These are phyloP conservation scores for Parambassis ranga DNA, from an alignment of 2,797 vertebrate genomes.

Conservation along the genomic window DNA sequence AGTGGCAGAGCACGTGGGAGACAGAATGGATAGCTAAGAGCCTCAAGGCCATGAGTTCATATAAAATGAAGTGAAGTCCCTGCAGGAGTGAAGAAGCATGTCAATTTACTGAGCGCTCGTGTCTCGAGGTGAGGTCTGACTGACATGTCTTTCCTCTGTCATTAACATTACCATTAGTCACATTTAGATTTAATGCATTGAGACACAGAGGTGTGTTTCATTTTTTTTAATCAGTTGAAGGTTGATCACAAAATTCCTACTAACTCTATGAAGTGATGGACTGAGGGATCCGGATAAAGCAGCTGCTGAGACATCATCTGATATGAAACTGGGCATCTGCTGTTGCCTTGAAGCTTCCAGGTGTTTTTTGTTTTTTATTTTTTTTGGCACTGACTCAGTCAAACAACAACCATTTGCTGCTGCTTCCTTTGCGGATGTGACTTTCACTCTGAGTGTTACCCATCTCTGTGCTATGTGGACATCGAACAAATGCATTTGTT, in stretches of 20 bases:
- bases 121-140: not conserved
- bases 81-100: not conserved
- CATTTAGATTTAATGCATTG: not conserved
- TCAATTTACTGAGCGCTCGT: slow-evolving; percentile 3
- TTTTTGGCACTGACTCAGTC: slow-evolving; percentile 20
- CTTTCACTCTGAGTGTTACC: slow-evolving; percentile 43
- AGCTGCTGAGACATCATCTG: not conserved
- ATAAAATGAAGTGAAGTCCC: slow-evolving; percentile 28
- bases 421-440: not conserved
- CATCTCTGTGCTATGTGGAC: slow-evolving; percentile 35
- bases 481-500: slow-evolving; percentile 73
- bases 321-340: slow-evolving; percentile 27
- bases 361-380: not conserved
- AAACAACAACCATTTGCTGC: slow-evolving; percentile 13
- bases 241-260: not conserved
- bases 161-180: not conserved
- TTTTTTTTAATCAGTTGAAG: not conserved
- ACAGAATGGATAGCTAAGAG: slow-evolving; percentile 26
- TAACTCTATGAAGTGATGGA: not conserved
- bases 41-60: slow-evolving; percentile 25
- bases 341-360: slow-evolving; percentile 14
- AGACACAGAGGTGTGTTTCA: not conserved
- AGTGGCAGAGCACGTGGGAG: slow-evolving; percentile 36
- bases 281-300: not conserved
- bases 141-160: not conserved